These are phyloP conservation scores for Drepana falcataria DNA, from an alignment of 2,888 invertebrate species.

Conservation along the genomic window DNA sequence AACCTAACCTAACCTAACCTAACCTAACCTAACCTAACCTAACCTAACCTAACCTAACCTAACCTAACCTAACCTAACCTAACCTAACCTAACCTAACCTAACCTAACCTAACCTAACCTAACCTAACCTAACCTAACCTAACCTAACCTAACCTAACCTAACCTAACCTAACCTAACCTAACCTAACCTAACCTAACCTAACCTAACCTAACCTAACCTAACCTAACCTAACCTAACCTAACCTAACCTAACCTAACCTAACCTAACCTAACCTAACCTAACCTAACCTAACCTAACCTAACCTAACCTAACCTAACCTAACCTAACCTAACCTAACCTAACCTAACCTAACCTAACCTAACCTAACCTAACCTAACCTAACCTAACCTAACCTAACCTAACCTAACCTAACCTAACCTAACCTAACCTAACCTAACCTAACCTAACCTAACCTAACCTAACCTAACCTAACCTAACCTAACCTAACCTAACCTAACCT, in stretches of 20 bases:
- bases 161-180: slow-evolving; percentile 1
- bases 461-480: slow-evolving; percentile 1
- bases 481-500: slow-evolving; percentile 4
- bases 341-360: slow-evolving; percentile 2
- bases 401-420: slow-evolving; percentile 4
- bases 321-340: slow-evolving; percentile 4
- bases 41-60: slow-evolving; percentile 2
- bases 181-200: slow-evolving; percentile 3
- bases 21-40: slow-evolving; percentile 4
- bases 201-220: slow-evolving; percentile 4
- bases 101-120: slow-evolving; percentile 4
- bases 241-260: slow-evolving; percentile 2
- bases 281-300: slow-evolving; percentile 5
- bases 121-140: slow-evolving; percentile 4
- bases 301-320: slow-evolving; percentile 4
- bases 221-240: slow-evolving; percentile 4
- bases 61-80: slow-evolving; percentile 1
- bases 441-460: slow-evolving; percentile 2
- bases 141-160: slow-evolving; percentile 2
- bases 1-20: slow-evolving; percentile 4
- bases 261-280: slow-evolving; percentile 1
- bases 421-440: slow-evolving; percentile 4
- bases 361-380: slow-evolving; percentile 1
- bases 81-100: slow-evolving; percentile 3
- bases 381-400: slow-evolving; percentile 5